Evolutionary conservation across 2,888 invertebrate genomes (phyloP).

Genomic region (Patella pellucida): DNA sequence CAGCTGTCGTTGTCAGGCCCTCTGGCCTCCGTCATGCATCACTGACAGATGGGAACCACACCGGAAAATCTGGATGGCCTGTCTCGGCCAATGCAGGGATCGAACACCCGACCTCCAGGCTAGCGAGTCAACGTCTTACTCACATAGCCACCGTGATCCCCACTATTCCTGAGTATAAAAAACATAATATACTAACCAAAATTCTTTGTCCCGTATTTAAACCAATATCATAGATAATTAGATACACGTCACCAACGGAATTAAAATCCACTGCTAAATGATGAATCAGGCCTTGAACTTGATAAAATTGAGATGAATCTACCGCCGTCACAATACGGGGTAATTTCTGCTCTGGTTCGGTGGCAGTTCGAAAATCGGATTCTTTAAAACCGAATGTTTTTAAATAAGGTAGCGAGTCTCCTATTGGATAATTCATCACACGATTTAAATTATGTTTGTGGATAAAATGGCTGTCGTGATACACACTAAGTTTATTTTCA

Average conservation of each 20-base stretch:
- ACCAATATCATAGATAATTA: constrained; percentile 56
- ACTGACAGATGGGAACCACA: no score
- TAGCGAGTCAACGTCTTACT: no score
- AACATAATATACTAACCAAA: constrained; percentile 43
- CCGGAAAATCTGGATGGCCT: no score
- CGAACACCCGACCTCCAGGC: no score
- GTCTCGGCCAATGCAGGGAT: no score
- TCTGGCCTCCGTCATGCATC: no score
- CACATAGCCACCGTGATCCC: no score
- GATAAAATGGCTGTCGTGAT: no score
- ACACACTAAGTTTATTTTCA: no score
- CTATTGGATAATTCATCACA: constrained; percentile 44
- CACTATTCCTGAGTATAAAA: neutral
- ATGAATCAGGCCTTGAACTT: constrained; percentile 49
- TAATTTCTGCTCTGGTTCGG: constrained; percentile 40
- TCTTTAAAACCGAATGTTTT: constrained; percentile 45
- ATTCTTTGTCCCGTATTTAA: constrained; percentile 43
- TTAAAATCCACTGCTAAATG: constrained; percentile 46
- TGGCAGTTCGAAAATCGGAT: constrained; percentile 38
- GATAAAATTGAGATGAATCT: constrained; percentile 48
- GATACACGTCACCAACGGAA: constrained; percentile 35
- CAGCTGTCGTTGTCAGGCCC: no score
- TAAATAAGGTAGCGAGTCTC: constrained; percentile 53
- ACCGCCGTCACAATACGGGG: constrained; percentile 57
- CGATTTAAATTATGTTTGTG: constrained; percentile 36